phyloP scores from a whole-genome alignment of 2,113 vertebrate genomes.

The Corvus hawaiiensis region DNA sequence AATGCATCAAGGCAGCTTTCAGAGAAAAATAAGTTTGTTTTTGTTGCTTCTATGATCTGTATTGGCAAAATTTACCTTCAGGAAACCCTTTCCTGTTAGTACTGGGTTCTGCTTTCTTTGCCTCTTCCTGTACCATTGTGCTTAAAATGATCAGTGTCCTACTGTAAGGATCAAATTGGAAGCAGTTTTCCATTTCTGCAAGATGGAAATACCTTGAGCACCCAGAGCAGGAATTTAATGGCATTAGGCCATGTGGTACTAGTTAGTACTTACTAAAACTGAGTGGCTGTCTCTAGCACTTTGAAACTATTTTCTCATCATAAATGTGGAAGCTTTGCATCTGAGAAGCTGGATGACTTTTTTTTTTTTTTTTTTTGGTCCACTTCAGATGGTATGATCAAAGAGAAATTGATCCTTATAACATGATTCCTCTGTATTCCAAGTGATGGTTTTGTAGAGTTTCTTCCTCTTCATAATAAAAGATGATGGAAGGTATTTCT shows the following conservation, averaged over 20 bases:
- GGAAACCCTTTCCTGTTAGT: background rate
- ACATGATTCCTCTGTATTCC: background rate
- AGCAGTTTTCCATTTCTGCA: background rate
- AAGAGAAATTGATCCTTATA: conserved; percentile 33
- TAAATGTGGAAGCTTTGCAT: background rate
- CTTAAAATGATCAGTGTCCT: background rate
- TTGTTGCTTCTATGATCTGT: background rate
- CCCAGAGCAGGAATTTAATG: background rate
- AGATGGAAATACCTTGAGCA: background rate
- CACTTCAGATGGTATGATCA: background rate
- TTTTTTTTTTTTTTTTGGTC: background rate
- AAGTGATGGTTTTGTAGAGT: background rate
- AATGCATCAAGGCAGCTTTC: background rate
- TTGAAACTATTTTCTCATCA: background rate
- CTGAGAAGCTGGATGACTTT: background rate
- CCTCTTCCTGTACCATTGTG: background rate
- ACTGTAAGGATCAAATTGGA: conserved; percentile 42
- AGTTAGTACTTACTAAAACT: background rate
- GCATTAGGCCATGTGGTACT: background rate
- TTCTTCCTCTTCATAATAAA: background rate
- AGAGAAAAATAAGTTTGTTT: background rate
- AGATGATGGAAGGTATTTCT: conserved; percentile 65
- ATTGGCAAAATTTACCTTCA: background rate
- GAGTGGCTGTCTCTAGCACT: background rate
- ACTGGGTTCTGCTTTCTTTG: conserved; percentile 3